Evolutionary conservation across 64 coral and sea anemone species (phyloP).

Genomic region (Actinia equina): DNA sequence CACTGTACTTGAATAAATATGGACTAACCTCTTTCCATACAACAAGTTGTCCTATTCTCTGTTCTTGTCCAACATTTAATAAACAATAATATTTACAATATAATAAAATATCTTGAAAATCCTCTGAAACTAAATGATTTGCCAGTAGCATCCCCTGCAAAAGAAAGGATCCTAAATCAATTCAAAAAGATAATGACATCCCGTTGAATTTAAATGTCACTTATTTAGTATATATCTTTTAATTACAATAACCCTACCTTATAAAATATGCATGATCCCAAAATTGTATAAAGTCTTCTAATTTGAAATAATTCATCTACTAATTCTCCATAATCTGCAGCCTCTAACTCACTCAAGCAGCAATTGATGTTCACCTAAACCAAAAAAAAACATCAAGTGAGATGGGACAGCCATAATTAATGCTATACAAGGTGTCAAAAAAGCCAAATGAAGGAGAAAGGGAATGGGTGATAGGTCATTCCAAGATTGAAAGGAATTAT

Average conservation of each 20-base stretch:
- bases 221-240: no score
- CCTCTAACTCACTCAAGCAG: slow-evolving; percentile 82
- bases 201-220: no score
- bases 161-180: not conserved
- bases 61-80: slow-evolving; percentile 77
- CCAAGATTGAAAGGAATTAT: not conserved
- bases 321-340: slow-evolving; percentile 92
- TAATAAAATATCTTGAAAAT: slow-evolving; percentile 82
- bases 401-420: no score
- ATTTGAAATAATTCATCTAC: slow-evolving; percentile 98
- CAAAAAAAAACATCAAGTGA: not conserved
- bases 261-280: slow-evolving; percentile 97
- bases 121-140: slow-evolving; percentile 89
- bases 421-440: no score
- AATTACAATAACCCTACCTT: slow-evolving; percentile 51
- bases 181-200: no score
- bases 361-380: slow-evolving; percentile 70
- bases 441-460: no score
- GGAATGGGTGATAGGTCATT: not conserved
- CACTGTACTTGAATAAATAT: no score
- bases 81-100: slow-evolving; percentile 99
- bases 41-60: slow-evolving; percentile 81
- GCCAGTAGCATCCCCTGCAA: slow-evolving; percentile 82
- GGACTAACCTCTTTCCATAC: slow-evolving; percentile 87
- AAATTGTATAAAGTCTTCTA: slow-evolving; percentile 98